Evolutionary conservation across 2,797 vertebrate species (phyloP), one percentile per base, ranked within the genome.

Genomic region (Takifugu ocellatus): DNA sequence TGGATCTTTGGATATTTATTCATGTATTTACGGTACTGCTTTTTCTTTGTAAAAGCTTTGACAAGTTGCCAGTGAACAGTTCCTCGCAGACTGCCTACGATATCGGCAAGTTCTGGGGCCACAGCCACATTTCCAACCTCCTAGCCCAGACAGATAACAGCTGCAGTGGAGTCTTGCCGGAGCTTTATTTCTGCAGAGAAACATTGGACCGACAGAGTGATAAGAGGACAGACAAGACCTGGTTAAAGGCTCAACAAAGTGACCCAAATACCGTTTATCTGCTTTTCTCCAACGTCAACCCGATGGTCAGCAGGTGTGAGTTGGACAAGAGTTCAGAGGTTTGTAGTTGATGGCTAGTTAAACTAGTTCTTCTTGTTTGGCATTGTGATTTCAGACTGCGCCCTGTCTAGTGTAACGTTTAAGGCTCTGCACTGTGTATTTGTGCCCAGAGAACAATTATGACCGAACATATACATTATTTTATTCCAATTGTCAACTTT

Each of bases 31-130:
- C 21, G 21, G 21, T 21, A 6, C 14, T 31, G 16, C 11, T 25
- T 56, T 21, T 46, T 59, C 21, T 29, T 0, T 43, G 44, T 52
- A 3, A 8, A 50, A 97, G 95, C 63, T 96, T 94, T 63, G 92
- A 97, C 77, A 92, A 70, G 46, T 89, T 89, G 43, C 49, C 84
- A 0, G 60, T 91, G 52, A 99, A 97, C 87, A 87, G 87, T 53
- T 94, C 95, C 15, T 92, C 84, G 1, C 94, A 99, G 74, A 97
- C 93, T 3, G 94, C 96, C 58, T 83, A 91, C 54, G 95, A 98
- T 42, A 91, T 98, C 52, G 94, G 94, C 68, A 88, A 83, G 75
- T 97, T 98, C 87, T 98, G 96, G 96, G 96, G 95, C 5, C 93
- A 96, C 88, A 88, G 88, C 49, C 93, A 95, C 71, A 85, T 98